Evolutionary conservation across 2,888 invertebrate species (phyloP), one percentile per base, ranked within the genome.

Genomic region (Folsomia candida): DNA sequence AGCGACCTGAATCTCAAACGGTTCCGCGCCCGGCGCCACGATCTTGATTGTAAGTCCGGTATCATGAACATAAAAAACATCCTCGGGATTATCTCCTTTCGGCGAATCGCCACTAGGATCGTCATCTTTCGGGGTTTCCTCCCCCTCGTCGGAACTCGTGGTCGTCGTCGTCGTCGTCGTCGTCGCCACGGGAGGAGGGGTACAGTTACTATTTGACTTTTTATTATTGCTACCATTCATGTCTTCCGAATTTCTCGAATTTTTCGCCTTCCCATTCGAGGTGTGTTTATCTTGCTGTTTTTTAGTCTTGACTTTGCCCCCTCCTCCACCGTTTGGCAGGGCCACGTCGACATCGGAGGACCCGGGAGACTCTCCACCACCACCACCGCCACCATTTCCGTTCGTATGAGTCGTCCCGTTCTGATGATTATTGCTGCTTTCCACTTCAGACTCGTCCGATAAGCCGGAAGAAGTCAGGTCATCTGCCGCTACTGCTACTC

Each of bases 1-100:
- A 20, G 26, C 24, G 84, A 91, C 92, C 86, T 97, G 96, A 81
- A 97, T 92, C 81, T 97, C 95, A 82, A 97, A 91, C 0, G 94
- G 87, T 80, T 97, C 97, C 11, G 92, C 87, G 1, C 94, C 94
- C 11, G 97, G 96, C 81, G 94, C 92, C 70, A 92, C 88, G 81
- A 97, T 94, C 85, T 94, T 93, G n/a, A 97, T 92, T 67, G 91
- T 93, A 82, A 95, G 94, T 63, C 94, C 94, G 86, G 91, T 87
- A 82, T 96, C 95, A 82, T 94, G 94, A 81, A 94, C 90, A 80
- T 92, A 91, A 74, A 94, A 91, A 67, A 94, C 90, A 84, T 92
- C 91, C 71, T 91, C 89, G 78, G 90, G 90, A 27, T 82, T 81
- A 64, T 81, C 82, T 74, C 86, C 86, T 80, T 88, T 78, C 9